phyloP scores from a whole-genome alignment of 2,888 invertebrate genomes.

The Latrodectus hesperus region DNA sequence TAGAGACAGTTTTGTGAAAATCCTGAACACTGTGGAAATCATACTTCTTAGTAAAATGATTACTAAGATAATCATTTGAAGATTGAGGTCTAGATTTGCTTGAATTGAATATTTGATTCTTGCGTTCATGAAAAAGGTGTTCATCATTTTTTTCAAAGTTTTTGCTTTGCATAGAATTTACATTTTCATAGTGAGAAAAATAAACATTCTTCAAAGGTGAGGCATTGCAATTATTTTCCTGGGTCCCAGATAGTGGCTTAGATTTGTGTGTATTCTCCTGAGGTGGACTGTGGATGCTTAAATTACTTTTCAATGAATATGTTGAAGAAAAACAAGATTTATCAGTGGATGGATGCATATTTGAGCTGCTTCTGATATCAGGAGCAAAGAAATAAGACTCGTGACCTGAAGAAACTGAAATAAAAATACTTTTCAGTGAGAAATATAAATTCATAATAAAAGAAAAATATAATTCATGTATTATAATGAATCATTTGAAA shows the following conservation, averaged over 20 bases:
- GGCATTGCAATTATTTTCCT: conserved; percentile 60
- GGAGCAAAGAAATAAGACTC: conserved; percentile 56
- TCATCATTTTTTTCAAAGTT: conserved; percentile 43
- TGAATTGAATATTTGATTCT: conserved; percentile 12
- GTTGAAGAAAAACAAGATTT: conserved; percentile 63
- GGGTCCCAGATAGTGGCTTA: conserved; percentile 38
- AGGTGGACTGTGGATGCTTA: conserved; percentile 51
- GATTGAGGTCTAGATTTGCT: conserved; percentile 42
- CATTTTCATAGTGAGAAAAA: conserved; percentile 64
- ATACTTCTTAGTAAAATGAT: conserved; percentile 34
- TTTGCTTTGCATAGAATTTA: conserved; percentile 49
- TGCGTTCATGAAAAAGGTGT: conserved; percentile 33
- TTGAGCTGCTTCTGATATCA: conserved; percentile 65
- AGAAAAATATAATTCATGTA: not conserved
- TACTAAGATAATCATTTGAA: conserved; percentile 15
- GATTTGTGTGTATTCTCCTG: conserved; percentile 48
- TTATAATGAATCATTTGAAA: not conserved
- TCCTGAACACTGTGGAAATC: conserved; percentile 34
- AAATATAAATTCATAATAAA: not conserved
- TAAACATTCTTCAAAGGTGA: conserved; percentile 66
- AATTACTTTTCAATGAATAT: conserved; percentile 39
- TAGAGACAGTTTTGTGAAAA: conserved; percentile 18
- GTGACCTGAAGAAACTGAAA: conserved; percentile 55
- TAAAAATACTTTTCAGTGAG: not conserved
- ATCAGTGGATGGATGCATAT: conserved; percentile 64